Conservation (phyloP, 2,797 vertebrate genomes). For the Esox masquinongy region DNA sequence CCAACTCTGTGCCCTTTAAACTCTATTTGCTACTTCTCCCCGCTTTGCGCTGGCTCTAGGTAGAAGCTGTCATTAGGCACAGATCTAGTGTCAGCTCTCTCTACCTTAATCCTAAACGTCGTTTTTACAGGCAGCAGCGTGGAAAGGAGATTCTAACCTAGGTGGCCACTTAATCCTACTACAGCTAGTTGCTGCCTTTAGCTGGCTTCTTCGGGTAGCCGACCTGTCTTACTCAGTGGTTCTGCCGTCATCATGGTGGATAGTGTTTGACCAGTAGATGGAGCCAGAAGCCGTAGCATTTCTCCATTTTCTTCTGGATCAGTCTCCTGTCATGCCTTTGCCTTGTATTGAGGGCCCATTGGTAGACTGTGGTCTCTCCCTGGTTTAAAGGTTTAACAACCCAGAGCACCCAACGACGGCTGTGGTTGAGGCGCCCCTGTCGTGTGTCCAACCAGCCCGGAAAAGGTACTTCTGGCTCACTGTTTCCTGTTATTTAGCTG, state of each 20-base stretch:
- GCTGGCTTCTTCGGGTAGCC: neutral
- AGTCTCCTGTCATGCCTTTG: neutral
- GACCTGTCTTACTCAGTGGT: neutral
- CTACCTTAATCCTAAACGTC: neutral
- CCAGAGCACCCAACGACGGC: constrained; percentile 33
- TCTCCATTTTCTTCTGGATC: neutral
- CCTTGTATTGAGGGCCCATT: neutral
- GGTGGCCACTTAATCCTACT: neutral
- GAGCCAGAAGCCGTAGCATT: neutral
- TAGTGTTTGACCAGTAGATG: neutral
- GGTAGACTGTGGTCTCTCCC: constrained; percentile 28
- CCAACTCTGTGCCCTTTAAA: neutral
- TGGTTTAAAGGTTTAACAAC: constrained; percentile 51
- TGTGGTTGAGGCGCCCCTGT: constrained; percentile 23
- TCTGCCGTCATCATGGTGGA: neutral
- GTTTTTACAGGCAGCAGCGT: neutral
- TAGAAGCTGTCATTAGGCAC: neutral
- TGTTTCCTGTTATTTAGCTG: neutral
- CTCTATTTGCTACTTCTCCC: neutral
- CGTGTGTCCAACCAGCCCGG: constrained; percentile 31
- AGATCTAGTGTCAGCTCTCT: neutral
- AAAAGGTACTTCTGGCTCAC: constrained; percentile 52
- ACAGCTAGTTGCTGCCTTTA: neutral
- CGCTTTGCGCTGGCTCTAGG: neutral
- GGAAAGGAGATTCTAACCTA: neutral